Evolutionary conservation across 2,797 vertebrate genomes (phyloP).

Genomic region (Geotria australis): DNA sequence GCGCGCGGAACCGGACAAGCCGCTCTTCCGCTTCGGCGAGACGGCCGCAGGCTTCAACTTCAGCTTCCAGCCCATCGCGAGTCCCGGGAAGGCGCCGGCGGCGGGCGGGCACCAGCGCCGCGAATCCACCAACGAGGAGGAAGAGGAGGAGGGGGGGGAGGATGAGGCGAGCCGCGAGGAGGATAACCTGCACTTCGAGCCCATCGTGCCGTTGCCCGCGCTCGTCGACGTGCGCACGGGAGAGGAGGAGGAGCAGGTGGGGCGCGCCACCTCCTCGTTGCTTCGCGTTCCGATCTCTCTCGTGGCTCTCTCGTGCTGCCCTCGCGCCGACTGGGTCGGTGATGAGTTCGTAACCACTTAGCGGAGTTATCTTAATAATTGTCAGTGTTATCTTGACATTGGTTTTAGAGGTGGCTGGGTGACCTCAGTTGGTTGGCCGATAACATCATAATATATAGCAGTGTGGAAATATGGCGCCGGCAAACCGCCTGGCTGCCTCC

Average conservation of each 20-base stretch:
- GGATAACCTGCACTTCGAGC: conserved; percentile 82
- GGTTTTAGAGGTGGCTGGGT: too few relatives aligned
- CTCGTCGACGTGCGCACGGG: conserved; percentile 63
- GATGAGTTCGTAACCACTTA: too few relatives aligned
- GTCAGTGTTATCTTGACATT: too few relatives aligned
- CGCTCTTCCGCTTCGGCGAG: conserved; percentile 77
- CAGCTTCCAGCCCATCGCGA: conserved; percentile 69
- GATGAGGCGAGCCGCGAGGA: conserved; percentile 38
- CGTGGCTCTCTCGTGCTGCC: too few relatives aligned
- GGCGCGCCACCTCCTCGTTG: too few relatives aligned
- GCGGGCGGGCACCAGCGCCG: conserved; percentile 57
- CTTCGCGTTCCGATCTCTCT: too few relatives aligned
- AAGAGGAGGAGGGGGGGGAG: conserved; percentile 56
- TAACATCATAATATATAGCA: too few relatives aligned
- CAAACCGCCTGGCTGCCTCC: too few relatives aligned
- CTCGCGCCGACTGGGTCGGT: too few relatives aligned
- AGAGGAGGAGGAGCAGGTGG: conserved; percentile 67
- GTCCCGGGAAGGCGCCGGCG: conserved; percentile 57
- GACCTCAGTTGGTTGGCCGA: too few relatives aligned
- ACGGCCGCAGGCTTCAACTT: conserved; percentile 65
- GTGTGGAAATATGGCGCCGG: too few relatives aligned
- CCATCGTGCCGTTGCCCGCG: conserved; percentile 71
- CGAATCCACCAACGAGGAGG: conserved; percentile 47
- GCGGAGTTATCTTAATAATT: too few relatives aligned
- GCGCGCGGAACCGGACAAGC: conserved; percentile 12